Conservation (phyloP, 1,140 invertebrate genomes). For the Mesaphorura yosii region DNA sequence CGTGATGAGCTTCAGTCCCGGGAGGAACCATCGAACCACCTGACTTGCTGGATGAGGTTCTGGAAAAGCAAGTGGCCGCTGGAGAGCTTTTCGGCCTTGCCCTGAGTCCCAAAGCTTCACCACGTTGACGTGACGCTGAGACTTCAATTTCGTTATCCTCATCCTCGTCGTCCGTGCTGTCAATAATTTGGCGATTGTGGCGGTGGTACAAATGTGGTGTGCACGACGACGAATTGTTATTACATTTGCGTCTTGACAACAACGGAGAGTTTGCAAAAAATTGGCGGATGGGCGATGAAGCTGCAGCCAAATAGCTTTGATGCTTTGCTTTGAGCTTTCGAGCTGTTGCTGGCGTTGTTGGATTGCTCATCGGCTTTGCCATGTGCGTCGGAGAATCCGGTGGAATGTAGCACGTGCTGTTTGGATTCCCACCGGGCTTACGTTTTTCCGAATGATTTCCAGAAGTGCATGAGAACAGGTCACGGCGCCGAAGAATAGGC, state of each 20-base stretch:
- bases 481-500: slow-evolving; percentile 20
- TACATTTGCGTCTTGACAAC: slow-evolving; percentile 15
- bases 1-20: too few relatives aligned
- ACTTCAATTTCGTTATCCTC: too few relatives aligned
- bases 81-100: too few relatives aligned
- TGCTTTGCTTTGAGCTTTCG: slow-evolving; percentile 13
- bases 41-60: too few relatives aligned
- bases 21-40: too few relatives aligned
- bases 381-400: slow-evolving; percentile 26
- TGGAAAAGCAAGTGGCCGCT: neutral
- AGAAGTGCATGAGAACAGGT: slow-evolving; percentile 7
- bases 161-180: slow-evolving; percentile 28
- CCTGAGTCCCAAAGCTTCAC: too few relatives aligned
- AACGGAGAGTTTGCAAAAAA: slow-evolving; percentile 28
- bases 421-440: too few relatives aligned
- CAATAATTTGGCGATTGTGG: slow-evolving; percentile 17
- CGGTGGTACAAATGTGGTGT: too few relatives aligned
- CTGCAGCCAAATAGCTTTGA: slow-evolving; percentile 24
- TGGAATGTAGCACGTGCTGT: slow-evolving; percentile 23
- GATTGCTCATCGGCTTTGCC: slow-evolving; percentile 13
- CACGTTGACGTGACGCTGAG: too few relatives aligned
- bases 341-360: slow-evolving; percentile 18
- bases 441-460: slow-evolving; percentile 1
- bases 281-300: slow-evolving; percentile 28
- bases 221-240: too few relatives aligned